These are phyloP conservation scores for Macropodus opercularis DNA, from an alignment of 2,797 vertebrate genomes.

Conservation along the genomic window DNA sequence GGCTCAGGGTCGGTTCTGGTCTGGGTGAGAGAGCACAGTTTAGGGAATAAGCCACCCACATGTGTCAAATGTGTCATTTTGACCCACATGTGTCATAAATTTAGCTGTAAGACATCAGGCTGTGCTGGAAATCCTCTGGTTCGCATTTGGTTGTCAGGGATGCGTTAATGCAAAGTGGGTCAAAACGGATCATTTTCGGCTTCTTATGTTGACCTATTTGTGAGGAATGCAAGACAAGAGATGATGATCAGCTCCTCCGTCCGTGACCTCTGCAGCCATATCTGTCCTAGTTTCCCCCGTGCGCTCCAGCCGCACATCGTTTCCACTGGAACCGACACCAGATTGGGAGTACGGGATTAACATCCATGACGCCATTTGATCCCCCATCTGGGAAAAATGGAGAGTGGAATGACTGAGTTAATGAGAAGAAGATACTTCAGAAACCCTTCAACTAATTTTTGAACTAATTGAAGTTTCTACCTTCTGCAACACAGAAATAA, in stretches of 20 bases:
- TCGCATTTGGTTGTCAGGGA: background rate
- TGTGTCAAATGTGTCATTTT: conserved; percentile 10
- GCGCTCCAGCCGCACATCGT: conserved; percentile 31
- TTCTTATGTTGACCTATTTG: conserved; percentile 51
- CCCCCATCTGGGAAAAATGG: conserved; percentile 58
- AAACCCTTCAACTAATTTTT: background rate
- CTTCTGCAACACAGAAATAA: background rate
- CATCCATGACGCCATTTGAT: conserved; percentile 68
- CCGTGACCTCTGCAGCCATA: conserved; percentile 60
- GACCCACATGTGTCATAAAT: conserved; percentile 32
- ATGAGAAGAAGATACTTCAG: background rate
- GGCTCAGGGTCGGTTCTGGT: conserved; percentile 30
- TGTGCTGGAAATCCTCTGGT: background rate
- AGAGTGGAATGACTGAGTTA: conserved; percentile 41
- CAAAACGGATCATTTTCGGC: conserved; percentile 29
- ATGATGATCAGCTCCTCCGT: conserved; percentile 40
- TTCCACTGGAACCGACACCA: conserved; percentile 70
- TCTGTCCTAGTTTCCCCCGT: conserved; percentile 70
- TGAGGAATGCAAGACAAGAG: background rate
- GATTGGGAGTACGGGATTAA: conserved; percentile 78
- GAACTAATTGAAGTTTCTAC: background rate
- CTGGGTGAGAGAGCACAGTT: conserved; percentile 61
- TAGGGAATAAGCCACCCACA: conserved; percentile 46
- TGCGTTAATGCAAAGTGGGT: background rate
- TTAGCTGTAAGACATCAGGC: conserved; percentile 10